phyloP scores from a whole-genome alignment of 1,140 invertebrate species.

The Drosophila teissieri region DNA sequence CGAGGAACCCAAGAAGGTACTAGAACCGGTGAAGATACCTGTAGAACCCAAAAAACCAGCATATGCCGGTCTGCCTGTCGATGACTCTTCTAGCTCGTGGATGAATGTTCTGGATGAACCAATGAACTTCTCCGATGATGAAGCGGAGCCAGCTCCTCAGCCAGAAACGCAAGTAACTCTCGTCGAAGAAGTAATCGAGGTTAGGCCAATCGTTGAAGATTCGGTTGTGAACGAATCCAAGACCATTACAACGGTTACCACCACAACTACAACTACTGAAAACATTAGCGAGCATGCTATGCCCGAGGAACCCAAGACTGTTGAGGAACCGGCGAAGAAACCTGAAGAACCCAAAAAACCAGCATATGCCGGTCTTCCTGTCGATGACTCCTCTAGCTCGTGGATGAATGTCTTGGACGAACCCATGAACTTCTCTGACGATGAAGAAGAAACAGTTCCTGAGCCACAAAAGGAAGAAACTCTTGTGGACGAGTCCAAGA shows the following conservation, averaged over 20 bases:
- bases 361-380: constrained; percentile 84
- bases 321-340: constrained; percentile 8
- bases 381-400: constrained; percentile 83
- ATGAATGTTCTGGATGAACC: constrained; percentile 86
- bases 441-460: constrained; percentile 65
- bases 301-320: constrained; percentile 1
- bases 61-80: constrained; percentile 85
- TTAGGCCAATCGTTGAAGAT: not conserved
- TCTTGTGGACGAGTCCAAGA: not conserved
- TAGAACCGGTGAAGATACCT: constrained; percentile 1
- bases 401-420: constrained; percentile 76
- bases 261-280: constrained; percentile 14
- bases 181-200: not conserved
- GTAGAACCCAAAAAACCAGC: constrained; percentile 54
- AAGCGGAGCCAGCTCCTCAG: constrained; percentile 23
- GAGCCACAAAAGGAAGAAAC: not conserved
- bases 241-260: constrained; percentile 17
- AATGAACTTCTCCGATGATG: constrained; percentile 85
- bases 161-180: not conserved
- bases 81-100: constrained; percentile 85
- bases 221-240: constrained; percentile 4
- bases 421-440: constrained; percentile 84
- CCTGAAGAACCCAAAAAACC: constrained; percentile 52
- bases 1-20: constrained; percentile 18
- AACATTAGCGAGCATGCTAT: not conserved